phyloP scores from a whole-genome alignment of 2,797 vertebrate genomes.

The Eulemur mongoz region DNA sequence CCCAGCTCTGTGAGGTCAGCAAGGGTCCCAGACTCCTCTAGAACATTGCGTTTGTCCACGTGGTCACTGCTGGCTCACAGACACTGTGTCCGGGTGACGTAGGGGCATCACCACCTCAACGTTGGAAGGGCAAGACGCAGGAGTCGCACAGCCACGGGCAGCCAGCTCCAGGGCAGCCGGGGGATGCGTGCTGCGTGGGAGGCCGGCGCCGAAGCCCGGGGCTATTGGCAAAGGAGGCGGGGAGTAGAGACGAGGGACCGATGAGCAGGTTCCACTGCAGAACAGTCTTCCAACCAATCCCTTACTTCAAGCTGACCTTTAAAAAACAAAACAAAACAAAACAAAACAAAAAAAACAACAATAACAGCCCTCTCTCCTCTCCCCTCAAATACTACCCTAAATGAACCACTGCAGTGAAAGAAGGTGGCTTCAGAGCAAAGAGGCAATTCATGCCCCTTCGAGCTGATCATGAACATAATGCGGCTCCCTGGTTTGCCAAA shows the following conservation, averaged over 20 bases:
- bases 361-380: neutral
- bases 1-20: neutral
- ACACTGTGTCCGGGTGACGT: too few species aligned
- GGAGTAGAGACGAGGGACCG: too few species aligned
- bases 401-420: neutral
- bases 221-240: neutral
- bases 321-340: neutral
- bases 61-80: neutral
- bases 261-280: neutral
- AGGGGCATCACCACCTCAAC: too few species aligned
- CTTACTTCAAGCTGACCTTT: neutral
- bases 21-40: neutral
- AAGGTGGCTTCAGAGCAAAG: neutral
- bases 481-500: neutral
- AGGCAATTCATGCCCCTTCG: neutral
- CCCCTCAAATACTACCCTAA: neutral
- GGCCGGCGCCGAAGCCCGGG: too few species aligned
- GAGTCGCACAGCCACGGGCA: neutral
- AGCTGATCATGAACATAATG: neutral
- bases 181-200: fast-evolving
- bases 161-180: neutral
- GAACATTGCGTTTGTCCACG: neutral
- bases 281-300: neutral
- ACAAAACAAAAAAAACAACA: too few species aligned
- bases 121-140: neutral